phyloP scores from a whole-genome alignment of 2,888 invertebrate species.

The Auanema sp. region DNA sequence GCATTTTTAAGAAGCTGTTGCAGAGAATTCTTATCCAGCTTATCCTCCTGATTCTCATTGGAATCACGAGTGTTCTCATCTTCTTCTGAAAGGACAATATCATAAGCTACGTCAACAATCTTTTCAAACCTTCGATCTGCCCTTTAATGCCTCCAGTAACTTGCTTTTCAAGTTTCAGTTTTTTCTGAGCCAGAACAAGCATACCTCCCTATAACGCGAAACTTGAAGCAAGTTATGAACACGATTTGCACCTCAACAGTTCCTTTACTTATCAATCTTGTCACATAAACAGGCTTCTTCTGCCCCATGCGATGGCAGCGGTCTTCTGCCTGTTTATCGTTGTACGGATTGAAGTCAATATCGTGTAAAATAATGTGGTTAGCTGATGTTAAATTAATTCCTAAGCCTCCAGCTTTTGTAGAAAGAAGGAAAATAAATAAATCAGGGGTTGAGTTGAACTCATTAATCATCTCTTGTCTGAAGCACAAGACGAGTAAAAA shows the following conservation, averaged over 20 bases:
- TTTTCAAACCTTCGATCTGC: conserved; percentile 25
- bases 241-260: conserved; percentile 23
- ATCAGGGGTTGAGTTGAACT: conserved; percentile 74
- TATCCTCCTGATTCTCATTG: conserved; percentile 14
- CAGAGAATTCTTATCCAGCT: conserved; percentile 22
- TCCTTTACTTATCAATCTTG: conserved; percentile 80
- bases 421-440: conserved; percentile 53
- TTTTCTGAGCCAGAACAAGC: conserved; percentile 84
- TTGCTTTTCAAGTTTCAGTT: conserved; percentile 86
- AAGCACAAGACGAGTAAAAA: conserved; percentile 36
- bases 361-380: conserved; percentile 95
- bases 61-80: conserved; percentile 21
- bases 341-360: conserved; percentile 96
- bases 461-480: conserved; percentile 87
- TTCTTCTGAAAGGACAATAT: conserved; percentile 10
- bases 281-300: conserved; percentile 74
- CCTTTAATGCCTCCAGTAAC: conserved; percentile 70
- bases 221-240: neutral
- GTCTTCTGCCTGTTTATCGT: conserved; percentile 94
- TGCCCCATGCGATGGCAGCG: conserved; percentile 60
- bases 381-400: conserved; percentile 89
- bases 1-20: conserved; percentile 32
- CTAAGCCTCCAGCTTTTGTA: conserved; percentile 83
- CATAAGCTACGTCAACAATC: neutral
- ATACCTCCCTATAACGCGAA: conserved; percentile 77